These are phyloP conservation scores for Acanthurus leucopareius DNA, from an alignment of 2,797 vertebrate genomes.

Conservation along the genomic window DNA sequence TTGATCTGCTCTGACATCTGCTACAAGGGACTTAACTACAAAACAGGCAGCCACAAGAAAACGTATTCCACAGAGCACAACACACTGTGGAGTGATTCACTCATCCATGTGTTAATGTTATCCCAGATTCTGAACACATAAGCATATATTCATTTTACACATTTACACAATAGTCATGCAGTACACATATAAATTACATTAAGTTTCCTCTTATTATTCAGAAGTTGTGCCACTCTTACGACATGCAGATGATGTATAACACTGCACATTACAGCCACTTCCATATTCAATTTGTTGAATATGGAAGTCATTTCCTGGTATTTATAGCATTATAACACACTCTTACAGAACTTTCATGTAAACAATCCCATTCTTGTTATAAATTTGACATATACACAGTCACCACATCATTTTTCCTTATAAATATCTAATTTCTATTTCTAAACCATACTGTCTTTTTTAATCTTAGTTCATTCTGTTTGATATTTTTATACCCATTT, in stretches of 20 bases:
- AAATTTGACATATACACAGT: not conserved
- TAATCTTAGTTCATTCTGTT: not conserved
- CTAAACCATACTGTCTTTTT: not conserved
- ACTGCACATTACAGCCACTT: not conserved
- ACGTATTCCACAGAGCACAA: not conserved
- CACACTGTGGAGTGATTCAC: conserved; percentile 11
- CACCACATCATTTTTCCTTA: not conserved
- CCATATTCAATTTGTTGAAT: not conserved
- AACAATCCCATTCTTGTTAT: not conserved
- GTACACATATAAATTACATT: not conserved
- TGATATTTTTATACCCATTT: not conserved
- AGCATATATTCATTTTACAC: not conserved
- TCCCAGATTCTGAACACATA: not conserved
- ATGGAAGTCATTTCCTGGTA: not conserved
- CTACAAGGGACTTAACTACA: too few species aligned
- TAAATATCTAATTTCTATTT: not conserved
- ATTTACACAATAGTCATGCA: too few species aligned
- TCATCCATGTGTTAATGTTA: conserved; percentile 4
- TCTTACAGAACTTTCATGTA: not conserved
- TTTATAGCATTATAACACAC: not conserved
- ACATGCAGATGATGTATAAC: not conserved
- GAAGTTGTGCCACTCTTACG: not conserved
- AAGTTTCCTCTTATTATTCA: not conserved
- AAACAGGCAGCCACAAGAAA: not conserved
- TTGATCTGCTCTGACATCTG: not conserved